Percentiles rank a stretch among this genome's conserved stretches.
phyloP scores from a whole-genome alignment of 2,888 invertebrate species.

The Urechis unicinctus region DNA sequence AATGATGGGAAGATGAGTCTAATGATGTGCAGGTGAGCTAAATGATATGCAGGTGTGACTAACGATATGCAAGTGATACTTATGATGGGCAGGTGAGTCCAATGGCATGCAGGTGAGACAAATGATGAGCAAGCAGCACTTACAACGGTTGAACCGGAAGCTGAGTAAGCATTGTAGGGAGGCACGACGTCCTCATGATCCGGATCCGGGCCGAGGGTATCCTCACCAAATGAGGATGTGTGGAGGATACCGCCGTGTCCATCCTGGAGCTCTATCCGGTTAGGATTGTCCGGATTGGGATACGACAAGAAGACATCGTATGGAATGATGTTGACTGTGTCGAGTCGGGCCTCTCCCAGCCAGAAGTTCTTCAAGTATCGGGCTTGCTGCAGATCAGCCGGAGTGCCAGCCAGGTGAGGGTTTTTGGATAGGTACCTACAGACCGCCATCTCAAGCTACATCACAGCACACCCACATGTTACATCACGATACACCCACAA shows the following conservation, averaged over 20 bases:
- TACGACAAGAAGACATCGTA: conserved; percentile 42
- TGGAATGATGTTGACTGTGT: conserved; percentile 32
- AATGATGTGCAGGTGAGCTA: too few relatives aligned
- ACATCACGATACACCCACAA: too few relatives aligned
- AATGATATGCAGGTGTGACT: too few relatives aligned
- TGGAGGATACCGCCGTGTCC: conserved; percentile 20
- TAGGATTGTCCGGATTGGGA: conserved; percentile 26
- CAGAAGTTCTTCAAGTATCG: conserved; percentile 28
- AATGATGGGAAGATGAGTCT: too few relatives aligned
- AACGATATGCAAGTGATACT: too few relatives aligned
- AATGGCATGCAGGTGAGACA: too few relatives aligned
- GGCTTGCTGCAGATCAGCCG: conserved; percentile 29
- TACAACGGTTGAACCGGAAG: conserved; percentile 26
- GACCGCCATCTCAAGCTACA: too few relatives aligned
- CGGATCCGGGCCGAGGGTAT: conserved; percentile 28
- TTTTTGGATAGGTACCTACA: conserved; percentile 18
- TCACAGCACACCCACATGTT: too few relatives aligned
- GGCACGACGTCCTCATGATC: conserved; percentile 33
- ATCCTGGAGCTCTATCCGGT: conserved; percentile 27
- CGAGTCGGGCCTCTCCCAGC: conserved; percentile 29
- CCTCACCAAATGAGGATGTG: conserved; percentile 26
- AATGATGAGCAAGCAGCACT: too few relatives aligned
- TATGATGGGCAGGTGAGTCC: too few relatives aligned
- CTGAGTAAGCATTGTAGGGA: conserved; percentile 40
- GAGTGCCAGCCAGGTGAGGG: conserved; percentile 41